Conservation (phyloP, 2,113 vertebrate genomes). For the Microcebus murinus region DNA sequence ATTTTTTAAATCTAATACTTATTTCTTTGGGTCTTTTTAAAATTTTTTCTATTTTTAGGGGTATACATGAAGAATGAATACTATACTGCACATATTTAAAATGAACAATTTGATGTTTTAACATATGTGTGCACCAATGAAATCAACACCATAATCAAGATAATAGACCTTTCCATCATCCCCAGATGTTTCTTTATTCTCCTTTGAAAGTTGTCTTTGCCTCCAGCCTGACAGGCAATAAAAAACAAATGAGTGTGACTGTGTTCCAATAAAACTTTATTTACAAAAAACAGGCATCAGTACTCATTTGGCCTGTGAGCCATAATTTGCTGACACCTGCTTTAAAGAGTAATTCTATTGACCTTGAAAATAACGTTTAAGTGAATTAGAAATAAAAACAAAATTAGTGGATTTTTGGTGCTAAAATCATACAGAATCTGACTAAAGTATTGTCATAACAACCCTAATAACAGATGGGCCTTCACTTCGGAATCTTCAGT, state of each 20-base stretch:
- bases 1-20: neutral
- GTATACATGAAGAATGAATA: neutral
- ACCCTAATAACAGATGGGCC: neutral
- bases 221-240: neutral
- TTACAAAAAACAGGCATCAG: neutral
- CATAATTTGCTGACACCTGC: neutral
- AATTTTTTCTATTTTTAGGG: neutral
- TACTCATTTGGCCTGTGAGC: neutral
- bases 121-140: neutral
- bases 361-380: neutral
- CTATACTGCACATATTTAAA: neutral
- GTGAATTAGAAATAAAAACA: neutral
- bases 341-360: neutral
- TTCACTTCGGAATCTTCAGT: neutral
- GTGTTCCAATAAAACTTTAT: neutral
- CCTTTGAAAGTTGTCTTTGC: neutral
- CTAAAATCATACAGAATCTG: neutral
- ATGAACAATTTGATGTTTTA: neutral
- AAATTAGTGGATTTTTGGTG: neutral
- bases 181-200: neutral
- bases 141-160: neutral
- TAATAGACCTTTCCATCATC: neutral
- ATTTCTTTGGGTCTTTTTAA: neutral
- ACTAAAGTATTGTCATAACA: neutral
- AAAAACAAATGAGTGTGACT: neutral